Base-by-base conservation (phyloP, 2,113 vertebrate species). In the Gambusia holbrooki region DNA sequence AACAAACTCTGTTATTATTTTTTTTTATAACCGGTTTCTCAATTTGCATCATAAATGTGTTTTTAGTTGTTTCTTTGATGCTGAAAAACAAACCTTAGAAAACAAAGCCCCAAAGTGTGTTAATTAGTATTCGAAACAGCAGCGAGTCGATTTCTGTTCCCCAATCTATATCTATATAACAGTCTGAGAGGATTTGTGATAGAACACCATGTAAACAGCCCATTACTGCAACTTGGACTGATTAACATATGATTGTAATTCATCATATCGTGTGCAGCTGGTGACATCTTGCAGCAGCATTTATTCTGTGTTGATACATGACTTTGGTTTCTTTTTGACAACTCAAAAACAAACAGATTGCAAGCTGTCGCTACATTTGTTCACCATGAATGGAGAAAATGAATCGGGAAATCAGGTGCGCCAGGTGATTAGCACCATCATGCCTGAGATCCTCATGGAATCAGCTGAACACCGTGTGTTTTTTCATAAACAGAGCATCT, bases 221-320 rank as follows among this genome's bases (percentile, higher is more conserved):
- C 85, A 89, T 91, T 91, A 91, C 87, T 86, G 85, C 84, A 73
- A 89, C 87, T 89, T 87, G 22, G 68, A 82, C 86, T 91, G 88
- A 93, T 94, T 93, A 94, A 92, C 93, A 92, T 93, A 88, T 91
- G 88, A 92, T 92, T 93, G 87, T 92, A 92, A 92, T 93, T 91
- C 90, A 92, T 92, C 87, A 92, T 89, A 91, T 88, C 89, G 32
- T 85, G 85, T 86, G 83, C 92, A 89, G 90, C 92, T 88, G 88
- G 88, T 92, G 91, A 90, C 93, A 92, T 89, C 90, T 89, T 82
- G 88, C 89, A 88, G 84, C 87, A 83, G 89, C 88, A 86, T 90
- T 91, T 85, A 87, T 87, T 90, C 82, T 73, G 45, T 90, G 90
- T 89, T 91, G 89, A 90, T 91, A 91, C 89, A 90, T 87, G 91